phyloP scores from a whole-genome alignment of 2,797 vertebrate genomes.

The Macropodus opercularis region DNA sequence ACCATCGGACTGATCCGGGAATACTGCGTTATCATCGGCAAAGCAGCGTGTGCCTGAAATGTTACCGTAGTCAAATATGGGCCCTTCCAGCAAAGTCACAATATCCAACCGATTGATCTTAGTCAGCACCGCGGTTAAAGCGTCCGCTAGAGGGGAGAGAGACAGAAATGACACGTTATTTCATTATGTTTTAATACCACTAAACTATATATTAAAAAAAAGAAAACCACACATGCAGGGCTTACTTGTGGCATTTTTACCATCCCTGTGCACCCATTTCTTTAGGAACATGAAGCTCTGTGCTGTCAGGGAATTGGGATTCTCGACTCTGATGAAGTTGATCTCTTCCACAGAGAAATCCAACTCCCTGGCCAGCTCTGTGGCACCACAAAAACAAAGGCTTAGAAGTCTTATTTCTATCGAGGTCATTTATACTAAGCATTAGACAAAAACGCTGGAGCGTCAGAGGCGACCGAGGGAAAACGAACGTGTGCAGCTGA shows the following conservation, averaged over 20 bases:
- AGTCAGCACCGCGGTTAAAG: constrained; percentile 97
- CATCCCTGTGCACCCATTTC: constrained; percentile 99
- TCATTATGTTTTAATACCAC: neutral
- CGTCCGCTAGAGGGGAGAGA: constrained; percentile 88
- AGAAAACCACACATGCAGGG: constrained; percentile 24
- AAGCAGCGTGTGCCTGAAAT: constrained; percentile 99
- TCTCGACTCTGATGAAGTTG: constrained; percentile 98
- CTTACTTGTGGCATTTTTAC: constrained; percentile 99
- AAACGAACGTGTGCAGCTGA: neutral
- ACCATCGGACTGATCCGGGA: constrained; percentile 99
- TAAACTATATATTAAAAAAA: no score
- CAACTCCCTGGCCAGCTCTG: constrained; percentile 98
- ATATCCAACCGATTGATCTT: constrained; percentile 99
- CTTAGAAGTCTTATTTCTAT: neutral
- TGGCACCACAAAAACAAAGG: constrained; percentile 47
- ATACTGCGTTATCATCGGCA: constrained; percentile 98
- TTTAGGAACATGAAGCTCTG: constrained; percentile 99
- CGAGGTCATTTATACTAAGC: neutral
- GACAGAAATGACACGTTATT: neutral
- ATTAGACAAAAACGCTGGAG: neutral
- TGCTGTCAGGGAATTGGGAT: constrained; percentile 97
- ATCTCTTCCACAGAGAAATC: constrained; percentile 99
- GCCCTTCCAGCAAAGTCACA: constrained; percentile 99
- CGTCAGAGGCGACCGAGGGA: neutral
- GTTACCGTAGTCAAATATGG: constrained; percentile 99